A percentile compares a stretch with the other conserved stretches of the same genome.
phyloP scores from a whole-genome alignment of 2,888 invertebrate genomes.

The Drosophila algonquin region DNA sequence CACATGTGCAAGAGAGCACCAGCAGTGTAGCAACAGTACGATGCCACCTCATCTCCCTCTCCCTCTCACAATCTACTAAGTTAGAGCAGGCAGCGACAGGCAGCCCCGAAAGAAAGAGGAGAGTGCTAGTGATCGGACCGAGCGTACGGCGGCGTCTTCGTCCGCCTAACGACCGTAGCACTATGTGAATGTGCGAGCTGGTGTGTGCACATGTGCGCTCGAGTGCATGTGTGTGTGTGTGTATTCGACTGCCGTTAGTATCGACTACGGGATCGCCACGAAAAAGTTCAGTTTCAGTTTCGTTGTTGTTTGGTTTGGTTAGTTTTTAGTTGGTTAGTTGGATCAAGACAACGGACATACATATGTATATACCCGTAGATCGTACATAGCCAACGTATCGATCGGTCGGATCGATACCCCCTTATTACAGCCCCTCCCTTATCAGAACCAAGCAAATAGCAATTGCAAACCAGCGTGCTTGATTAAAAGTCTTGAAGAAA shows the following conservation, averaged over 20 bases:
- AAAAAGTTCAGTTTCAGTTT: conserved; percentile 79
- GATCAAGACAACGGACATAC: conserved; percentile 35
- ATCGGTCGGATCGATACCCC: conserved; percentile 1
- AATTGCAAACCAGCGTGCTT: not conserved
- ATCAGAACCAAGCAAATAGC: not conserved
- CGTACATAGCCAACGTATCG: conserved; percentile 14
- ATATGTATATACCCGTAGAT: not conserved
- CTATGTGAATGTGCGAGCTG: conserved; percentile 24
- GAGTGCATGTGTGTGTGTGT: conserved; percentile 30
- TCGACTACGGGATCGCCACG: conserved; percentile 78
- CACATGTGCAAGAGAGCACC: conserved; percentile 61
- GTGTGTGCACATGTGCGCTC: conserved; percentile 31
- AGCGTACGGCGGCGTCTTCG: conserved; percentile 47
- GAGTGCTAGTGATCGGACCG: conserved; percentile 4
- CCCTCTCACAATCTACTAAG: conserved; percentile 72
- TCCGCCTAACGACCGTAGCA: conserved; percentile 76
- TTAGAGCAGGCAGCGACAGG: conserved; percentile 60
- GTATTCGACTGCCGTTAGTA: conserved; percentile 70
- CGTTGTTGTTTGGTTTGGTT: conserved; percentile 66
- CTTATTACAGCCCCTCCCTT: not conserved
- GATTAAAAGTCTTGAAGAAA: not conserved
- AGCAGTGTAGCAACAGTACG: conserved; percentile 6
- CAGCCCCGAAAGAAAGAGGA: not conserved
- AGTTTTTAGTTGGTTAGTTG: conserved; percentile 50
- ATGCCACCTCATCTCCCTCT: conserved; percentile 9